phyloP scores from a whole-genome alignment of 2,113 vertebrate genomes.

The Aspiorhynchus laticeps region DNA sequence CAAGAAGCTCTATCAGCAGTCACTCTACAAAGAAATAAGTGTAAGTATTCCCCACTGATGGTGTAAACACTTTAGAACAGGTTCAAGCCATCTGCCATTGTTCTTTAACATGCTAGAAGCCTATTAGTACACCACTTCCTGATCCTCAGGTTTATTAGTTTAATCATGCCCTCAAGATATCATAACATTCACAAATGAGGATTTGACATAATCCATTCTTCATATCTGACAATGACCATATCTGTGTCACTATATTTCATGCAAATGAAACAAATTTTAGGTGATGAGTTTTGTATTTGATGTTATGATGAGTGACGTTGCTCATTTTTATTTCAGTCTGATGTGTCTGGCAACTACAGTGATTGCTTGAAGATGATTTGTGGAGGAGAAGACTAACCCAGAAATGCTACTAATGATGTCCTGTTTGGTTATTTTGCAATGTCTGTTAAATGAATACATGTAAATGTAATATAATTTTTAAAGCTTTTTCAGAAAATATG shows the following conservation, averaged over 20 bases:
- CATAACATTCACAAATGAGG: neutral
- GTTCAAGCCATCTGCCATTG: neutral
- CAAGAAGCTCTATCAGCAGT: constrained; percentile 74
- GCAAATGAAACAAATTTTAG: neutral
- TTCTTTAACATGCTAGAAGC: neutral
- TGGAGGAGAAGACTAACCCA: constrained; percentile 63
- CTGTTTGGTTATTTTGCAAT: neutral
- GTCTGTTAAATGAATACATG: neutral
- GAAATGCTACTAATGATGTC: neutral
- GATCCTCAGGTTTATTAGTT: neutral
- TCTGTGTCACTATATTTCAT: neutral
- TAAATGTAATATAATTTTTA: neutral
- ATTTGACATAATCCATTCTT: neutral
- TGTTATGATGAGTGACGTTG: neutral
- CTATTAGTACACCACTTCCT: neutral
- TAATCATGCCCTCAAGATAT: neutral
- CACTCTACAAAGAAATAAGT: constrained; percentile 75
- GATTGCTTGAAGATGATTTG: constrained; percentile 64
- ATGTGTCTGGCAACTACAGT: constrained; percentile 48
- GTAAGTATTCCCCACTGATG: constrained; percentile 65
- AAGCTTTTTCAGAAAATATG: neutral
- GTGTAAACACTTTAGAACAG: neutral
- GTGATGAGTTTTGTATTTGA: neutral
- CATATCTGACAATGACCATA: neutral
- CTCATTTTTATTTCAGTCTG: constrained; percentile 61